A percentile compares a stretch with the other conserved stretches of the same genome.
phyloP scores from a whole-genome alignment of 2,113 vertebrate species.

The Polyodon spathula region DNA sequence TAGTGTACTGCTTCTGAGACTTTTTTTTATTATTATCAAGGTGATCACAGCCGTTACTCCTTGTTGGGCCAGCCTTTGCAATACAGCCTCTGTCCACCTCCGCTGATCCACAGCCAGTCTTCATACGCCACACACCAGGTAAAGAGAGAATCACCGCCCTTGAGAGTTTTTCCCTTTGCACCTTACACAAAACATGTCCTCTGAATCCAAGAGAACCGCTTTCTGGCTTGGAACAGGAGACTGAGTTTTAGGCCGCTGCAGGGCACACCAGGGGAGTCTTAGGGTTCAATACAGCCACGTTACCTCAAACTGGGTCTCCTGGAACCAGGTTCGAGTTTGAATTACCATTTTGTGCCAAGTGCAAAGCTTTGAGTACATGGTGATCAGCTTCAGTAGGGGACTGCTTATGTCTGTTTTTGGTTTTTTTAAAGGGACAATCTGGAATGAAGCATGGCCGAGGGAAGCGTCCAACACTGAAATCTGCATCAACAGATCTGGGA shows the following conservation, averaged over 20 bases:
- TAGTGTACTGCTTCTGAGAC: conserved; percentile 10
- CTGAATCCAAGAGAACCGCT: too few relatives aligned
- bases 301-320: too few relatives aligned
- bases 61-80: conserved; percentile 90
- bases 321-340: too few relatives aligned
- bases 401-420: conserved; percentile 9
- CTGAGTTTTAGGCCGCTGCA: too few relatives aligned
- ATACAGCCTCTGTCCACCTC: conserved; percentile 86
- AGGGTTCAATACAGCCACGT: too few relatives aligned
- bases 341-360: too few relatives aligned
- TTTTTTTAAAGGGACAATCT: conserved; percentile 62
- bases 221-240: too few relatives aligned
- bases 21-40: conserved; percentile 35
- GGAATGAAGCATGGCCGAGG: conserved; percentile 83
- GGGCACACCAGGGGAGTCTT: too few relatives aligned
- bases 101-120: conserved; percentile 83
- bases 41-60: conserved; percentile 86
- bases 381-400: neutral
- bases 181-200: neutral
- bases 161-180: neutral
- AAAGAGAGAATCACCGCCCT: conserved; percentile 18
- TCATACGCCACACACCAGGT: conserved; percentile 88
- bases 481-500: conserved; percentile 89
- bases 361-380: too few relatives aligned
- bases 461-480: conserved; percentile 89